phyloP scores from a whole-genome alignment of 2,888 invertebrate genomes.

The Agonopterix subpropinquella region DNA sequence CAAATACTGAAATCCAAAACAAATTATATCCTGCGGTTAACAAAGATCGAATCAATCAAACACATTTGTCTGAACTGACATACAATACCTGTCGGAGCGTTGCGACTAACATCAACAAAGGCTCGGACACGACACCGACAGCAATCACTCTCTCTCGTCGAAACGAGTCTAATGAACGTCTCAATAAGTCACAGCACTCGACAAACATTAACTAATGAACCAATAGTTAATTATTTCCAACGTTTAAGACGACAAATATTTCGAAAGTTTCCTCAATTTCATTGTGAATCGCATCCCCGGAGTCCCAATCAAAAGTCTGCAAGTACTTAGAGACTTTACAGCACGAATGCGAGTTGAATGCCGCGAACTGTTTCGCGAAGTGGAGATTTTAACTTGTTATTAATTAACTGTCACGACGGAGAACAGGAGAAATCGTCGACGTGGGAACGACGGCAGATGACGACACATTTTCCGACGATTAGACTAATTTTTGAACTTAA shows the following conservation, averaged over 20 bases:
- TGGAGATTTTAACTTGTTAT: constrained; percentile 47
- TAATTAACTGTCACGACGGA: constrained; percentile 42
- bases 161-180: constrained; percentile 11
- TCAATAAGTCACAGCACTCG: constrained; percentile 12
- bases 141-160: background rate
- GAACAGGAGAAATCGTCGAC: constrained; percentile 9
- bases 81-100: too few species aligned
- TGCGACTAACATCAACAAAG: too few species aligned
- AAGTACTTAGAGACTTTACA: constrained; percentile 39
- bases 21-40: too few species aligned
- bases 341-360: constrained; percentile 29
- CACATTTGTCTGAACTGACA: too few species aligned
- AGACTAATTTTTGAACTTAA: constrained; percentile 6
- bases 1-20: too few species aligned
- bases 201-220: background rate
- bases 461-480: constrained; percentile 22
- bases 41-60: too few species aligned
- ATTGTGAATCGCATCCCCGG: constrained; percentile 19
- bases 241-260: constrained; percentile 12
- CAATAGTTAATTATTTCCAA: too few species aligned
- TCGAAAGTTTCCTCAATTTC: constrained; percentile 16
- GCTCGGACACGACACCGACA: too few species aligned
- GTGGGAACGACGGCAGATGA: constrained; percentile 39
- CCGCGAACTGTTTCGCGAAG: constrained; percentile 19
- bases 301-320: constrained; percentile 47